Evolutionary conservation across 2,113 vertebrate genomes (phyloP), one percentile per base, ranked within the genome.

Genomic region (Triplophysa tibetana): DNA sequence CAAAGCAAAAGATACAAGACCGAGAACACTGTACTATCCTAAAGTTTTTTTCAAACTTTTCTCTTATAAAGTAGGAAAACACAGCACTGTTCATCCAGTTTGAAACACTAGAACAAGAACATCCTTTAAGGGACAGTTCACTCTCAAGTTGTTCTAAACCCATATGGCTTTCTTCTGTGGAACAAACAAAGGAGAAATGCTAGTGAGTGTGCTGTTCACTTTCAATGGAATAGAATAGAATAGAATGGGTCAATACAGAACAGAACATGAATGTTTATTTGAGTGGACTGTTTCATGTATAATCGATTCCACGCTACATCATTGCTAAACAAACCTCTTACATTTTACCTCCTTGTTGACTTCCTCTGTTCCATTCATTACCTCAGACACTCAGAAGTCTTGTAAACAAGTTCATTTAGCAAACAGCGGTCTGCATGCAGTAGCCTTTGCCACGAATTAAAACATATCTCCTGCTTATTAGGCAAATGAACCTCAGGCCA

Each of bases 361-460:
- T 19, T 48, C 67, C 7, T 61, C 14, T 48, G 65, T 65, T 58
- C 56, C n/a, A 74, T 45, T 58, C 21, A 68, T 68, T 50, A 41
- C 54, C 41, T 56, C 8, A 19, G 19, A 70, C 60, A 60, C 65
- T 43, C 65, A 54, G 45, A 78, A 60, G 56, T 52, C 68, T 62
- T 52, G 56, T 52, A 69, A 67, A 78, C 67, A 68, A 61, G 52
- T 69, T 78, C 0, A 69, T 79, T 79, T 76, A 70, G 73, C 64
- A 81, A 67, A 61, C 29, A 68, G 26, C 29, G 45, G 26, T 14
- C 74, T 72, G 45, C 68, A 82, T 78, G 61, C 76, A n/a, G 52
- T 45, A 65, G 48, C 61, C 68, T 65, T 65, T 80, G 78, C 26
- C 69, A 72, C 75, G 45, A 67, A 82, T 78, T 73, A 78, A 82